Base-by-base conservation (phyloP, 2,113 vertebrate genomes). In the Sialia sialis region DNA sequence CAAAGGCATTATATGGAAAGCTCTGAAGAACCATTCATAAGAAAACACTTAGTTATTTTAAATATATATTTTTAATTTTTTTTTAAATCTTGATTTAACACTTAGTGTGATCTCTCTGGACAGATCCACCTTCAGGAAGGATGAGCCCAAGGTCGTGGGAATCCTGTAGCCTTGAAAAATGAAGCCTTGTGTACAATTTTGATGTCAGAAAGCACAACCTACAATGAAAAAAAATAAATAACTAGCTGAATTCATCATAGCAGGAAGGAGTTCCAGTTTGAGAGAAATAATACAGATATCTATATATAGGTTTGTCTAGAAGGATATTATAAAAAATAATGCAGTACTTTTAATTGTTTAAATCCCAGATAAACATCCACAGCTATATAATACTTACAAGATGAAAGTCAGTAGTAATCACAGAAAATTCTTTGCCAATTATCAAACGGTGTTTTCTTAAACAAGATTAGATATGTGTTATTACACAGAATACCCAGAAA, bases 11-110 rank as follows among this genome's bases (percentile, higher is more conserved):
- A 6, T 7, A 16, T 3, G 29, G 34, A 38, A 82, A 82, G 11
- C 19, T 62, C 74, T 36, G 22, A 58, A 66, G 32, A 67, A 55
- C 13, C 32, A 46, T 27, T 88, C 8, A 55, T 29, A 41, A 75
- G 22, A 68, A 79, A 87, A 64, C 6, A 46, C 6, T 4, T 38
- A 38, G 7, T 59, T 84, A 49, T 58, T 82, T 79, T 32, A 73
- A 20, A 9, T 21, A 19, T 2, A 4, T 4, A 2, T 13, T 4
- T 34, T 20, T 26, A 43, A n/a, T 18, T 3, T 2, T 46, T 22
- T 46, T 21, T 46, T 21, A 22, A 0, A 32, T 62, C 8, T 56
- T 69, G 4, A 10, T 77, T 81, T 69, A 62, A 26, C 5, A 10
- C 7, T 27, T 22, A 63, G 7, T 32, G 3, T 34, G 63, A 70